Evolutionary conservation across 2,888 invertebrate species (phyloP).

Genomic region (Leptinotarsa tumamoca): DNA sequence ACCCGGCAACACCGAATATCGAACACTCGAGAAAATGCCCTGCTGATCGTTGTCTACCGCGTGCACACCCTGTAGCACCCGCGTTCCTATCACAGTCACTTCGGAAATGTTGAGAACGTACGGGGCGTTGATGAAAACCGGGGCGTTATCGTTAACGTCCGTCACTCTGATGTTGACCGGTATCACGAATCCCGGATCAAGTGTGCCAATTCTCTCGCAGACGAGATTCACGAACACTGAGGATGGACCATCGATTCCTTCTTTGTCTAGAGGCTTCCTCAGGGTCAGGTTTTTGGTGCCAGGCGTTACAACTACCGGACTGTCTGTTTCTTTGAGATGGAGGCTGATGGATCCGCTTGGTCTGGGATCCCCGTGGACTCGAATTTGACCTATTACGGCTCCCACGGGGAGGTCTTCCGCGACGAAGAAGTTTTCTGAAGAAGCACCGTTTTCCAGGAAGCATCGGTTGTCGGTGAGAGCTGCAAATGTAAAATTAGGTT

Average conservation of each 20-base stretch:
- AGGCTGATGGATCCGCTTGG: conserved; percentile 83
- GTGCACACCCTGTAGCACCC: conserved; percentile 82
- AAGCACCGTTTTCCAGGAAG: conserved; percentile 90
- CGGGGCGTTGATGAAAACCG: conserved; percentile 84
- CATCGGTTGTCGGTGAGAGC: conserved; percentile 87
- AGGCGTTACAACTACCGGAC: conserved; percentile 81
- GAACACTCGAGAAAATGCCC: conserved; percentile 88
- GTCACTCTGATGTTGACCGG: conserved; percentile 88
- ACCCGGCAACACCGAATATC: conserved; percentile 83
- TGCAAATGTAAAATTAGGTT: conserved; percentile 58
- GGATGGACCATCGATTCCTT: conserved; percentile 84
- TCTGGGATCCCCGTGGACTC: conserved; percentile 85
- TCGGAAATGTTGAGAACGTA: conserved; percentile 87
- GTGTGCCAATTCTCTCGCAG: conserved; percentile 80
- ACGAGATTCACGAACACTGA: conserved; percentile 89
- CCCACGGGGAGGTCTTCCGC: conserved; percentile 87
- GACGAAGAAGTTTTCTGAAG: conserved; percentile 91
- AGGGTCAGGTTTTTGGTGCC: conserved; percentile 86
- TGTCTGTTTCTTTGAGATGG: conserved; percentile 81
- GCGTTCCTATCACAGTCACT: conserved; percentile 77
- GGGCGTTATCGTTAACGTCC: conserved; percentile 92
- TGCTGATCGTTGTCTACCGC: conserved; percentile 89
- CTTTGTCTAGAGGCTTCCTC: conserved; percentile 83
- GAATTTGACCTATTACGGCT: conserved; percentile 81
- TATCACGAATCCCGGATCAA: conserved; percentile 76